Conservation (phyloP, 1,140 invertebrate species). For the Paracyclopina nana region DNA sequence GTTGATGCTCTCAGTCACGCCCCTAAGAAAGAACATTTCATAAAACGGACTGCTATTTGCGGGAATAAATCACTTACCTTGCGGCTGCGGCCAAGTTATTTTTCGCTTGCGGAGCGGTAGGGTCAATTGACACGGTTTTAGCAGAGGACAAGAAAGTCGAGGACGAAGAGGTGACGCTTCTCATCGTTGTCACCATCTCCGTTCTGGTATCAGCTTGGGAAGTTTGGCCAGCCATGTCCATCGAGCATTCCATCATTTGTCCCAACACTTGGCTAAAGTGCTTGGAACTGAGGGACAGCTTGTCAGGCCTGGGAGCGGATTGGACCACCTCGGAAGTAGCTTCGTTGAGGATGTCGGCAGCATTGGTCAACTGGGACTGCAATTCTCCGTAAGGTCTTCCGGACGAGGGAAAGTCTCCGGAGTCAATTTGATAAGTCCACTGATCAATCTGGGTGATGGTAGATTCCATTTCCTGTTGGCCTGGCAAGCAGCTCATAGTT, state of each 20-base stretch:
- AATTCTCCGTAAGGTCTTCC: conserved; percentile 57
- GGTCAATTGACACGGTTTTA: conserved; percentile 70
- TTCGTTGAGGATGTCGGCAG: conserved; percentile 58
- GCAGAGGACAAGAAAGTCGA: conserved; percentile 65
- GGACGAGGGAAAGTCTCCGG: conserved; percentile 45
- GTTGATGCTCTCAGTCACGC: conserved; percentile 82
- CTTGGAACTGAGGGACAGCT: conserved; percentile 47
- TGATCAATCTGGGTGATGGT: conserved; percentile 59
- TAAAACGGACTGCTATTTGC: not conserved
- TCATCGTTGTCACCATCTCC: conserved; percentile 62
- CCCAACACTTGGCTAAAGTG: conserved; percentile 55
- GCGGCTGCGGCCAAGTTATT: conserved; percentile 69
- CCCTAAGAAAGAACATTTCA: conserved; percentile 23
- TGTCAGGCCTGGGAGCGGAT: conserved; percentile 38
- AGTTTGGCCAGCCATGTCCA: conserved; percentile 62
- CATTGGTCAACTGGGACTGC: conserved; percentile 58
- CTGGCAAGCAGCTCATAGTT: conserved; percentile 57
- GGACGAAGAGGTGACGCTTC: conserved; percentile 66
- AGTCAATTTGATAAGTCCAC: conserved; percentile 46
- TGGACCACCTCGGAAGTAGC: conserved; percentile 56
- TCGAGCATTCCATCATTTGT: conserved; percentile 46
- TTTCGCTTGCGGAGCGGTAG: conserved; percentile 66
- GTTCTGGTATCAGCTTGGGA: conserved; percentile 40
- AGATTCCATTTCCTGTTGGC: conserved; percentile 68
- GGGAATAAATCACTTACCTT: conserved; percentile 28